Conservation (phyloP, 2,113 vertebrate genomes). For the Nettapus auritus region DNA sequence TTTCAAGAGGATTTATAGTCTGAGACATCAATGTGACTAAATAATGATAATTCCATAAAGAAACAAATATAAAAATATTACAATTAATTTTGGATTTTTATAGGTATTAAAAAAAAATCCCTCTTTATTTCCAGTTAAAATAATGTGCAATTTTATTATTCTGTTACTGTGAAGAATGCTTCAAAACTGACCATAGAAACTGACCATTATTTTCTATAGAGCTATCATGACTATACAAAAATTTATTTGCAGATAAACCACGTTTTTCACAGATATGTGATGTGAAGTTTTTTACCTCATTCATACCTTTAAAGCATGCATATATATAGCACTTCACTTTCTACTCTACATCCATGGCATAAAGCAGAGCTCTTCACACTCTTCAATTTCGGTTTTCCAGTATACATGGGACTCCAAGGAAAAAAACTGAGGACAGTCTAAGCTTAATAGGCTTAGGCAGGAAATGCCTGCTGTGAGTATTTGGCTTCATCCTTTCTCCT, state of each 20-base stretch:
- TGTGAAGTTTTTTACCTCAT: background rate
- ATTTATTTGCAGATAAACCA: background rate
- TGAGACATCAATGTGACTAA: background rate
- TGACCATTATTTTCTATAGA: background rate
- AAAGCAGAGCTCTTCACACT: background rate
- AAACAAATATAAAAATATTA: background rate
- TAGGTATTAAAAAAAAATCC: background rate
- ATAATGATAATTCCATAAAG: background rate
- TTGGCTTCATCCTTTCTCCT: background rate
- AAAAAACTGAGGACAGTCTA: background rate
- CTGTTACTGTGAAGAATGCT: background rate
- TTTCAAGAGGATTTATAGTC: background rate
- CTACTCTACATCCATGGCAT: background rate
- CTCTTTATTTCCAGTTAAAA: background rate
- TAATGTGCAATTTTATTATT: background rate
- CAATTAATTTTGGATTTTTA: background rate
- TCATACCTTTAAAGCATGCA: background rate
- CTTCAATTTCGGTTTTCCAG: background rate
- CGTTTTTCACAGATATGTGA: rapidly evolving
- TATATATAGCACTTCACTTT: background rate
- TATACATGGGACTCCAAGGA: background rate
- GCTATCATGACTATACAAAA: background rate
- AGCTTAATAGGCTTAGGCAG: background rate
- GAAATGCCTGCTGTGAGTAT: background rate
- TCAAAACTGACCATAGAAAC: background rate